These are phyloP conservation scores for Eira barbara DNA, from an alignment of 2,113 vertebrate species.

Conservation along the genomic window DNA sequence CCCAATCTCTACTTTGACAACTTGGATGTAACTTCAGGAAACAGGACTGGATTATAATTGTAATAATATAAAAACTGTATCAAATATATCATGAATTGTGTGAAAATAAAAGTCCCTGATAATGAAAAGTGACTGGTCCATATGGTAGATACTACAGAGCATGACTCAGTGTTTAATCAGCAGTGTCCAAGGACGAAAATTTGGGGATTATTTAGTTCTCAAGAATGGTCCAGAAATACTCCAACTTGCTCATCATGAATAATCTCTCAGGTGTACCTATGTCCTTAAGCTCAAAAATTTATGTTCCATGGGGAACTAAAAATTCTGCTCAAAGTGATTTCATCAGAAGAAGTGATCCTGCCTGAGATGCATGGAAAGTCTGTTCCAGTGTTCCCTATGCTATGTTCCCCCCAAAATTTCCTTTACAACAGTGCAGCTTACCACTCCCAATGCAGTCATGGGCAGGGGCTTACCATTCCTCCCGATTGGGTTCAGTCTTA, in stretches of 20 bases:
- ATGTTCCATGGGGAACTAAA: not conserved
- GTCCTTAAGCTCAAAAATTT: not conserved
- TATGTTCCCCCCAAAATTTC: not conserved
- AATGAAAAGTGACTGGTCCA: not conserved
- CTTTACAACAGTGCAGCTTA: not conserved
- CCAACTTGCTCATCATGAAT: not conserved
- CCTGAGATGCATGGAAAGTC: not conserved
- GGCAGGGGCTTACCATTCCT: accelerated
- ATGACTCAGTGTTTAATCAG: not conserved
- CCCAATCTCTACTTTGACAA: not conserved
- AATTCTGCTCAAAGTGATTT: not conserved
- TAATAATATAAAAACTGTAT: not conserved
- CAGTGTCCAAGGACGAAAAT: not conserved
- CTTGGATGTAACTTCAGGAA: not conserved
- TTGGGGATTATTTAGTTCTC: not conserved
- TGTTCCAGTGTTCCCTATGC: not conserved
- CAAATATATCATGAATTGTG: not conserved
- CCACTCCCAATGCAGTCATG: accelerated
- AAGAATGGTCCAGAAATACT: not conserved
- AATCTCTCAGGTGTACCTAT: not conserved
- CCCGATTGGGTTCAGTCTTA: not conserved
- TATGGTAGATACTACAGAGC: not conserved
- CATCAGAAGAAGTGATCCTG: not conserved
- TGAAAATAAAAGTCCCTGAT: not conserved
- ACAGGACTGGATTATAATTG: not conserved